phyloP scores from a whole-genome alignment of 92 coral and sea anemone genomes.

The Anthopleura xanthogrammica region DNA sequence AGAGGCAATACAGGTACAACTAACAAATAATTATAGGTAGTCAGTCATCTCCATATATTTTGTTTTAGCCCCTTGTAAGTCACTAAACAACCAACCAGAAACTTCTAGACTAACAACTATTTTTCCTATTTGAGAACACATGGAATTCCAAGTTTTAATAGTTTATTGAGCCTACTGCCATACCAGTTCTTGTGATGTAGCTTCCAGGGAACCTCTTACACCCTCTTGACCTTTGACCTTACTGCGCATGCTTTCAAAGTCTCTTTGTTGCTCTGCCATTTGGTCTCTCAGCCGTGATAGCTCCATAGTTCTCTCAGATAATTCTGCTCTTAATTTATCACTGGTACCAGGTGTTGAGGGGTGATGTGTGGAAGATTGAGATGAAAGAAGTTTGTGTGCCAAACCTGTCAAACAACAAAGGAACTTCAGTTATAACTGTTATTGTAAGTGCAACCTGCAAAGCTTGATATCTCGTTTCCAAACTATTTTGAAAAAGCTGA shows the following conservation, averaged over 20 bases:
- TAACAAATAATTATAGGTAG: no score
- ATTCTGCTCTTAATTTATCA: conserved; percentile 56
- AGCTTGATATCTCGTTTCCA: no score
- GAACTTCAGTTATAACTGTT: no score
- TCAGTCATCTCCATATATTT: no score
- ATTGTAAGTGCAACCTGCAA: not conserved
- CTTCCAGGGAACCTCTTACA: conserved; percentile 56
- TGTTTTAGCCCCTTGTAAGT: no score
- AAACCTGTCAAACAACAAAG: conserved; percentile 38
- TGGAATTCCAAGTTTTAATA: no score
- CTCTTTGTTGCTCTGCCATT: conserved; percentile 66
- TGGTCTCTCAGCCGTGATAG: conserved; percentile 73
- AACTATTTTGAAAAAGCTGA: no score
- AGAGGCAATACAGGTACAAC: no score
- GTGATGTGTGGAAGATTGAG: conserved; percentile 28
- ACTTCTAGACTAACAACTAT: no score
- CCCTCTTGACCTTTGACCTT: conserved; percentile 59
- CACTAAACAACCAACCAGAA: no score
- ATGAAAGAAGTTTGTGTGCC: conserved; percentile 61
- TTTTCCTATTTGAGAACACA: no score
- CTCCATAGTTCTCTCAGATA: conserved; percentile 70
- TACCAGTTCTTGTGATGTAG: conserved; percentile 78
- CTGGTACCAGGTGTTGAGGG: conserved; percentile 37
- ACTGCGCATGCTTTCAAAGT: conserved; percentile 61
- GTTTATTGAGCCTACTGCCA: not conserved